phyloP scores from a whole-genome alignment of 2,888 invertebrate species.

The Catocala nupta region DNA sequence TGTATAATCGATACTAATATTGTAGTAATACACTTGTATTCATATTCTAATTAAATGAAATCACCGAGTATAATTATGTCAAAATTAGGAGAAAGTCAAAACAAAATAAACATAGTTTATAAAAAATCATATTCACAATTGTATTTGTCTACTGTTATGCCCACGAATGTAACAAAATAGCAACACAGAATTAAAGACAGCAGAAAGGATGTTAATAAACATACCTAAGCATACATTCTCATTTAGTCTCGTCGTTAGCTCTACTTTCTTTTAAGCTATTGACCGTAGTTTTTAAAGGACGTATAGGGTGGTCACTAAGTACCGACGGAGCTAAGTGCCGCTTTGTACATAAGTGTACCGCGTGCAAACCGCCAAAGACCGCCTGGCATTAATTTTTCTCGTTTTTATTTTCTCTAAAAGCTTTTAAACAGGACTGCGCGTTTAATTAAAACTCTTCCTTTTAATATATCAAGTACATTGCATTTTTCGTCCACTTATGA shows the following conservation, averaged over 20 bases:
- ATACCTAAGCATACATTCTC: conserved; percentile 28
- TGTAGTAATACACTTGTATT: too few relatives aligned
- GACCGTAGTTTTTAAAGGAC: conserved; percentile 49
- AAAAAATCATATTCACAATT: too few relatives aligned
- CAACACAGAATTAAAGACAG: too few relatives aligned
- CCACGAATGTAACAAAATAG: too few relatives aligned
- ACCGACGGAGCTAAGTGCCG: conserved; percentile 69
- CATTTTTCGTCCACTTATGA: not conserved
- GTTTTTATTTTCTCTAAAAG: conserved; percentile 73
- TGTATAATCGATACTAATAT: too few relatives aligned
- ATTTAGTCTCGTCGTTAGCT: conserved; percentile 55
- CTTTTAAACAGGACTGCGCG: conserved; percentile 70
- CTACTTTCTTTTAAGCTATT: conserved; percentile 56
- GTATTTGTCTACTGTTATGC: too few relatives aligned
- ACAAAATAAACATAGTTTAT: too few relatives aligned
- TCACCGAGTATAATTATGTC: too few relatives aligned
- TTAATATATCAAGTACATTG: too few relatives aligned
- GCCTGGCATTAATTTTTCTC: conserved; percentile 64
- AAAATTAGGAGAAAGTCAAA: too few relatives aligned
- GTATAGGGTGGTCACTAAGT: conserved; percentile 63
- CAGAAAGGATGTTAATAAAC: conserved; percentile 3
- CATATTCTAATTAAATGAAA: too few relatives aligned
- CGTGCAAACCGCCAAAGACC: conserved; percentile 70
- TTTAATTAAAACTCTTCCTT: conserved; percentile 68
- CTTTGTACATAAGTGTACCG: conserved; percentile 69